Evolutionary conservation across 1,140 invertebrate species (phyloP).

Genomic region (Eurosta solidaginis): DNA sequence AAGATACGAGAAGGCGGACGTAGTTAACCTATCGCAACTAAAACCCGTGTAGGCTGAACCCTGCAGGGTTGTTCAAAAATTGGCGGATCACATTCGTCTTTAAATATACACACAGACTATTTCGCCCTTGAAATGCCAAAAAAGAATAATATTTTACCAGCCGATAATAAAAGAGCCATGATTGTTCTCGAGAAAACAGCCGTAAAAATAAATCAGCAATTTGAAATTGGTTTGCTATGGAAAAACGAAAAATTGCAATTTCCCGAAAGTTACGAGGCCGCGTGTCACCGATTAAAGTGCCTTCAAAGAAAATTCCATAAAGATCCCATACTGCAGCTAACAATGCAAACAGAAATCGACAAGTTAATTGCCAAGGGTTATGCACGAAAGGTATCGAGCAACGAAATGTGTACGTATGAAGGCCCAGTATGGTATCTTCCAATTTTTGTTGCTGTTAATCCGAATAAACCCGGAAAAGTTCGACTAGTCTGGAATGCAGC

Average conservation of each 20-base stretch:
- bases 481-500: constrained; percentile 45
- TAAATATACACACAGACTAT: no score
- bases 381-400: constrained; percentile 5
- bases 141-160: no score
- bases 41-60: constrained; percentile 4
- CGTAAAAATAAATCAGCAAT: no score
- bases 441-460: constrained; percentile 44
- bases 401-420: not conserved
- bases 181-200: no score
- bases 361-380: constrained; percentile 14
- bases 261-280: no score
- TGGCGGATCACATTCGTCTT: no score
- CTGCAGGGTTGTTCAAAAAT: not conserved
- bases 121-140: no score
- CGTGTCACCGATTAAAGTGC: no score
- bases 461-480: constrained; percentile 43
- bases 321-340: not conserved
- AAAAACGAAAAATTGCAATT: no score
- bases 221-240: no score
- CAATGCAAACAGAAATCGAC: constrained; percentile 14
- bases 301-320: no score
- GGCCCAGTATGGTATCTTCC: constrained; percentile 43
- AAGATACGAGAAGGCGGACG: constrained; percentile 7
- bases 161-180: no score
- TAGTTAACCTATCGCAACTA: not conserved